Evolutionary conservation across 1,140 invertebrate genomes (phyloP), one percentile per base, ranked within the genome.

Genomic region (Apis cerana): DNA sequence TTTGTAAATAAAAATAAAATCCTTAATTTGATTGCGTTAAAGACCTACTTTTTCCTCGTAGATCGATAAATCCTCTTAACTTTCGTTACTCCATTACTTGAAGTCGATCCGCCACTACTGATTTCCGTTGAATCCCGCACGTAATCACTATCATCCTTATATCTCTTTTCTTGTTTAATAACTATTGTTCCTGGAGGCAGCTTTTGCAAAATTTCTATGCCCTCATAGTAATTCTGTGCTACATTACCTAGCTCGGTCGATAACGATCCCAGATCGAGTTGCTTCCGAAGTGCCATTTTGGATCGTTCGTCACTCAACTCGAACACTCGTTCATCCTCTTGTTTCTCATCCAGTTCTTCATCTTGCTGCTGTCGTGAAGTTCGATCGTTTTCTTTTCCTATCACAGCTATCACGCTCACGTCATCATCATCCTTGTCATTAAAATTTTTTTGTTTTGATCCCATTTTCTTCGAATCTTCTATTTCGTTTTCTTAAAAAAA

Each of bases 261-360:
- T 21, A 62, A 64, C 68, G 69, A 33, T 17, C 65, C 17, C 9
- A 74, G 33, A 75, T 89, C 74, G 1, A 90, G 75, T 27, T 89
- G 82, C 15, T 78, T 84, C 17, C 77, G 80, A 0, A 92, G 72
- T 11, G 87, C 70, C 87, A 92, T 88, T 74, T 92, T 91, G 7
- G 77, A 85, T 23, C 80, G 83, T 21, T 77, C 82, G 61, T 90
- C 85, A n/a, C 78, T 87, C 27, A 91, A 59, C 69, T 92, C 90
- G 56, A 90, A 89, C 19, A 89, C 23, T 43, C 62, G 75, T 10
- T 71, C 72, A 62, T 74, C 48, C 12, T 56, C 61, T 43, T 77
- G 65, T 61, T n/a, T 21, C 19, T 13, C 12, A 27, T 8, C 9
- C 59, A n/a, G 11, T 19, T 48, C 19, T 15, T 56, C 59, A 10